Evolutionary conservation across 1,140 invertebrate genomes (phyloP).

Genomic region (Latrodectus geometricus): DNA sequence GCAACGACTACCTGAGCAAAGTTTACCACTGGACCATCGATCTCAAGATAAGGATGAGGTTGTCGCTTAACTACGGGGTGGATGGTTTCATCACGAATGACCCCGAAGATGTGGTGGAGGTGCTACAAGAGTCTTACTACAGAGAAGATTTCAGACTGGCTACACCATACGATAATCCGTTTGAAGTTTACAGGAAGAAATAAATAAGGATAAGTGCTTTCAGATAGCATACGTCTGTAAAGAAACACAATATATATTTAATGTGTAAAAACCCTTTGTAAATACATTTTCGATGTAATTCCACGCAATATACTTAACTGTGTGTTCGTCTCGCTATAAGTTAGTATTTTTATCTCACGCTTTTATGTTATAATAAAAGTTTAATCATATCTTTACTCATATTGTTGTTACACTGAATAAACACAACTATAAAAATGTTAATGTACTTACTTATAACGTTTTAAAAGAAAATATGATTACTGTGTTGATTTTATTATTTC

Average conservation of each 20-base stretch:
- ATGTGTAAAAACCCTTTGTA: neutral
- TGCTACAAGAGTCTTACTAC: constrained; percentile 44
- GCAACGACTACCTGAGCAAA: neutral
- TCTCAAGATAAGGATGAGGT: constrained; percentile 36
- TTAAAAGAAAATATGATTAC: neutral
- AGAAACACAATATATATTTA: neutral
- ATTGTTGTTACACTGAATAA: no score
- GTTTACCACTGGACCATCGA: constrained; percentile 62
- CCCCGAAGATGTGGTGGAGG: constrained; percentile 52
- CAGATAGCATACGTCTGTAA: neutral
- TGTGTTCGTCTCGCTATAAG: neutral
- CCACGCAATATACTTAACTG: neutral
- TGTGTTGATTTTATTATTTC: neutral
- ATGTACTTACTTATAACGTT: no score
- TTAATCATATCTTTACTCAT: no score
- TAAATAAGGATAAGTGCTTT: neutral
- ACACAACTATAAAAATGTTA: no score
- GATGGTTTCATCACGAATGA: constrained; percentile 62
- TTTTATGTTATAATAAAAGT: neutral
- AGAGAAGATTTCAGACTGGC: constrained; percentile 39
- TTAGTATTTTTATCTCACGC: neutral
- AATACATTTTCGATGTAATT: neutral
- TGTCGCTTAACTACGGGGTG: constrained; percentile 39
- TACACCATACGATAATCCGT: constrained; percentile 32
- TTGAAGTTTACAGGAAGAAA: neutral